Conservation (phyloP, 2,797 vertebrate species). For the Paguma larvata region DNA sequence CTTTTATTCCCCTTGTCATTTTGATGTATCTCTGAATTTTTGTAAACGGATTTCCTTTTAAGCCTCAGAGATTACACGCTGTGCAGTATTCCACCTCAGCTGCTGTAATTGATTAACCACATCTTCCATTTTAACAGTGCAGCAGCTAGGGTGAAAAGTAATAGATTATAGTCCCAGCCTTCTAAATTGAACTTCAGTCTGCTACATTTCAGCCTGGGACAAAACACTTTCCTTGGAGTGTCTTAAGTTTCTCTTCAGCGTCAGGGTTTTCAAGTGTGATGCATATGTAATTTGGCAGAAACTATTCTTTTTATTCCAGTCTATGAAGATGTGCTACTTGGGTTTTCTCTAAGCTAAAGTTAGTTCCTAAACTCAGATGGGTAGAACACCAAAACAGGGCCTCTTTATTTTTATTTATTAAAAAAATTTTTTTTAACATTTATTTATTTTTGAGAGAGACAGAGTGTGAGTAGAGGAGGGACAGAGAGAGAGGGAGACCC, state of each 20-base stretch:
- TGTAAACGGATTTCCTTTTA: conserved; percentile 79
- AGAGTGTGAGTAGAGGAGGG: no score
- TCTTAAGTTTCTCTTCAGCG: conserved; percentile 43
- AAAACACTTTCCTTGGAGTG: conserved; percentile 40
- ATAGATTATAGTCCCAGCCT: conserved; percentile 66
- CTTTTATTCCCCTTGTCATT: conserved; percentile 79
- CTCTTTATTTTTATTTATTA: conserved; percentile 54
- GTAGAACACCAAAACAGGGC: not conserved
- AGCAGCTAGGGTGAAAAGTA: conserved; percentile 64
- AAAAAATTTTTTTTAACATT: not conserved
- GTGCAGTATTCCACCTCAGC: conserved; percentile 70
- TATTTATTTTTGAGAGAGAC: no score
- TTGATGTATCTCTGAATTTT: conserved; percentile 83
- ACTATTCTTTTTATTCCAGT: conserved; percentile 26
- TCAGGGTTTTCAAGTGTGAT: conserved; percentile 61
- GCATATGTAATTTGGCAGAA: conserved; percentile 56
- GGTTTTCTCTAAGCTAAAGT: not conserved
- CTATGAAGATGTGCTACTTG: conserved; percentile 29
- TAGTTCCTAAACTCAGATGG: not conserved
- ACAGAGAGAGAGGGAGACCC: no score
- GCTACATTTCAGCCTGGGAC: conserved; percentile 47
- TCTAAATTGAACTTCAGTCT: conserved; percentile 70
- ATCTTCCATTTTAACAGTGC: conserved; percentile 71
- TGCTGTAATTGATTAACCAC: conserved; percentile 75
- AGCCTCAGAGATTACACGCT: conserved; percentile 75